A percentile compares a stretch with the other conserved stretches of the same genome.
These are phyloP conservation scores for Tetheella fluctuosa DNA, from an alignment of 2,888 invertebrate species.

Conservation along the genomic window DNA sequence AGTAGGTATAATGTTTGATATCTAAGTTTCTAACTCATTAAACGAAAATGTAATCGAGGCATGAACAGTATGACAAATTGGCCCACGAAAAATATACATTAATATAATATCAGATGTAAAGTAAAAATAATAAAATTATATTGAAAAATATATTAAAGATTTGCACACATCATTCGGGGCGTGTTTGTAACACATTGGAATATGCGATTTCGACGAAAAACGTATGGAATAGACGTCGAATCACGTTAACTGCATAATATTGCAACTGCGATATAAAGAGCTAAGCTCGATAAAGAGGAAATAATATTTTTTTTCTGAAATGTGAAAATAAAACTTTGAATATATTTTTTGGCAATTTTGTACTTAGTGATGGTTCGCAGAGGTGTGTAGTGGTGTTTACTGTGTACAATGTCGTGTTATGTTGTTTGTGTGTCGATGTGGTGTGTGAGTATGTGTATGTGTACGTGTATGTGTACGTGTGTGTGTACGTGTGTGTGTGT, in stretches of 20 bases:
- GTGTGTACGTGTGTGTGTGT: conserved; percentile 35
- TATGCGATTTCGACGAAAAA: conserved; percentile 45
- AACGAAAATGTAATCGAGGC: conserved; percentile 4
- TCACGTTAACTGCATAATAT: conserved; percentile 48
- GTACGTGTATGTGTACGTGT: too few relatives aligned
- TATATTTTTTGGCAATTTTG: conserved; percentile 82
- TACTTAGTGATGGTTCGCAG: conserved; percentile 78
- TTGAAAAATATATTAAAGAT: conserved; percentile 36
- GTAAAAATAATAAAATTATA: conserved; percentile 26
- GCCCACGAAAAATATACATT: conserved; percentile 5
- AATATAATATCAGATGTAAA: conserved; percentile 19
- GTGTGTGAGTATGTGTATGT: conserved; percentile 27
- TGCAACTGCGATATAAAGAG: conserved; percentile 33
- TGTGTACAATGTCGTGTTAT: conserved; percentile 39
- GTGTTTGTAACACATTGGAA: conserved; percentile 59
- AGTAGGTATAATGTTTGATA: neutral
- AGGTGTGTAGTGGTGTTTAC: conserved; percentile 44
- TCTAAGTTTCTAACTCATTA: neutral
- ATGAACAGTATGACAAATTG: neutral
- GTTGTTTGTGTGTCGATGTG: conserved; percentile 26
- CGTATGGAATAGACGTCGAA: conserved; percentile 52
- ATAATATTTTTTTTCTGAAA: conserved; percentile 41
- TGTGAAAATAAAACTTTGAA: conserved; percentile 50
- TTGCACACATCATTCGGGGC: conserved; percentile 43
- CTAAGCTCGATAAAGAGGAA: conserved; percentile 46